Conservation (phyloP, 2,113 vertebrate species). For the Hucho hucho region DNA sequence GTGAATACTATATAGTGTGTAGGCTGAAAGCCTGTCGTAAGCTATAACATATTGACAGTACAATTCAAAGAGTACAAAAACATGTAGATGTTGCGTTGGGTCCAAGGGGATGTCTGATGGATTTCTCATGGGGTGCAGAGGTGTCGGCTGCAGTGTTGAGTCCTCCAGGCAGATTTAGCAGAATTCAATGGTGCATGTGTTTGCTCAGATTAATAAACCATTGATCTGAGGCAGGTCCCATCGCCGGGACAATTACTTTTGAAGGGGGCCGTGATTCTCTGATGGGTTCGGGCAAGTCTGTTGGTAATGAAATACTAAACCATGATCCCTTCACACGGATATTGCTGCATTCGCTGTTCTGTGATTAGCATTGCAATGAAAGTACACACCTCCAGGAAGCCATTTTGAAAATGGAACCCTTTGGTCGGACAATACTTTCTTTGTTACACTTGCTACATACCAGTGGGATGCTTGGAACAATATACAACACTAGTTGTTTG, state of each 20-base stretch:
- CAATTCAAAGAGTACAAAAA: neutral
- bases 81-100: neutral
- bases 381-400: too few relatives aligned
- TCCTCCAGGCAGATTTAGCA: constrained; percentile 14
- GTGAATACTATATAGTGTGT: neutral
- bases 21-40: neutral
- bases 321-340: neutral
- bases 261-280: constrained; percentile 11
- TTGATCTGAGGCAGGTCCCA: constrained; percentile 22
- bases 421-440: too few relatives aligned
- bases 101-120: neutral
- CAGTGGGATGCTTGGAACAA: too few relatives aligned
- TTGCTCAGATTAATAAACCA: constrained; percentile 35
- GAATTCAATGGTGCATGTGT: constrained; percentile 38
- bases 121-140: neutral
- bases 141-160: neutral
- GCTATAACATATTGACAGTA: neutral
- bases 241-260: constrained; percentile 15
- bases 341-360: neutral
- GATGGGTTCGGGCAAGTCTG: constrained; percentile 1
- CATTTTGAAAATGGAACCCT: too few relatives aligned
- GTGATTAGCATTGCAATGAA: too few relatives aligned
- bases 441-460: too few relatives aligned
- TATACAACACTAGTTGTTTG: too few relatives aligned
- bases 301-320: constrained; percentile 30